Percentiles rank a stretch among this genome's conserved stretches.
Conservation (phyloP, 2,888 invertebrate genomes). For the Trypoxylon attenuatum region DNA sequence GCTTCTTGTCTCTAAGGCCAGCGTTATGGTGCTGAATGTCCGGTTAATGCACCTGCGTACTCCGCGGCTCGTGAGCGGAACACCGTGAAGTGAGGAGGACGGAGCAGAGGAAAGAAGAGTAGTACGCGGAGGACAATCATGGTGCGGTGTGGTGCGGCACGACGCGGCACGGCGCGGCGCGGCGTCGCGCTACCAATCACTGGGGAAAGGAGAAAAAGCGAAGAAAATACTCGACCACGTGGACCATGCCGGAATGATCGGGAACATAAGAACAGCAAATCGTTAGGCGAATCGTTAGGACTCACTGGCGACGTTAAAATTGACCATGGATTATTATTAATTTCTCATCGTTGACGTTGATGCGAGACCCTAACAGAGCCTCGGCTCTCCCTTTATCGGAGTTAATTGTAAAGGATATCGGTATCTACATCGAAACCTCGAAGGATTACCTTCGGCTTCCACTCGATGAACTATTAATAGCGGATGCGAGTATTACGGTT, state of each 20-base stretch:
- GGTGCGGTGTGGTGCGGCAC: neutral
- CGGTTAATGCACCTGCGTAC: constrained; percentile 72
- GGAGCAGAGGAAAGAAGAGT: constrained; percentile 32
- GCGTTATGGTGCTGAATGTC: constrained; percentile 69
- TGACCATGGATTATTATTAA: too few relatives aligned
- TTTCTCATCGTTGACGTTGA: too few relatives aligned
- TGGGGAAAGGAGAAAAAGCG: constrained; percentile 11
- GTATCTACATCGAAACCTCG: too few relatives aligned
- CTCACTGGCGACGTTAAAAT: too few relatives aligned
- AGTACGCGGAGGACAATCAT: constrained; percentile 48
- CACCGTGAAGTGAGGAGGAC: constrained; percentile 43
- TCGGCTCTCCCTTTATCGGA: too few relatives aligned
- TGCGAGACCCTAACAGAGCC: too few relatives aligned
- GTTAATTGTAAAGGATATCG: too few relatives aligned
- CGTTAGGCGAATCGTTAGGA: too few relatives aligned
- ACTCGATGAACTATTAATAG: neutral
- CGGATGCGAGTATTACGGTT: neutral
- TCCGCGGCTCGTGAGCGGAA: constrained; percentile 63
- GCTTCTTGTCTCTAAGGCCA: constrained; percentile 50
- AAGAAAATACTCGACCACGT: constrained; percentile 35
- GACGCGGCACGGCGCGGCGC: too few relatives aligned
- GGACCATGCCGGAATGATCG: constrained; percentile 23
- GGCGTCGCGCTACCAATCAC: constrained; percentile 32
- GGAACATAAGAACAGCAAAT: too few relatives aligned
- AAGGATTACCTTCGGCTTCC: too few relatives aligned